Conservation (phyloP, 2,113 vertebrate species). For the Myocastor coypus region DNA sequence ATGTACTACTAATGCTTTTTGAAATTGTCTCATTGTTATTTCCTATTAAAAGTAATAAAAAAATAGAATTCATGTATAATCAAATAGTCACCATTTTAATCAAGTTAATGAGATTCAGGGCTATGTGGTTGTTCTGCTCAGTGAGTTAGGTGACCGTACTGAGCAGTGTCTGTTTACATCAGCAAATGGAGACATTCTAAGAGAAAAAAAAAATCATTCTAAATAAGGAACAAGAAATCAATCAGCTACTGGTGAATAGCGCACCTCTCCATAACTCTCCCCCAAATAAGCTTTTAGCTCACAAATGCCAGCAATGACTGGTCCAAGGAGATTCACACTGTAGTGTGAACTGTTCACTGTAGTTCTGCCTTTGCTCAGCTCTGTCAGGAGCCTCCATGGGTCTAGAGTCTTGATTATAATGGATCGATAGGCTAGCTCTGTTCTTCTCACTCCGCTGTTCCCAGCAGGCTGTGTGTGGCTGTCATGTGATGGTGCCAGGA, state of each 20-base stretch:
- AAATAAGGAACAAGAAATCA: background rate
- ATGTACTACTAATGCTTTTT: no score
- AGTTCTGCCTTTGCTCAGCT: background rate
- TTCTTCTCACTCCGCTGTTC: background rate
- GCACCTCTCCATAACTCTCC: background rate
- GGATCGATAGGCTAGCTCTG: background rate
- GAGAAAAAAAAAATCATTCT: background rate
- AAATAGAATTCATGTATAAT: background rate
- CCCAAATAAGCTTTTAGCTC: background rate
- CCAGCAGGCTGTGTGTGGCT: background rate
- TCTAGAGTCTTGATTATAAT: no score
- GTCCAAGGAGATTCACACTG: rapidly evolving
- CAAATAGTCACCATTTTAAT: background rate
- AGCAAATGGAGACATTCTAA: background rate
- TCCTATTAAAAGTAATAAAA: no score
- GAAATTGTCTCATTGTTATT: no score
- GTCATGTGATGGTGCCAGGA: background rate
- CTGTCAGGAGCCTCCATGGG: background rate
- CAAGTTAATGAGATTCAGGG: background rate
- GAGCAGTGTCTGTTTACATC: background rate
- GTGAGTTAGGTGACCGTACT: background rate
- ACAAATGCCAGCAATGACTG: rapidly evolving
- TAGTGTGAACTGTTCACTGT: no score
- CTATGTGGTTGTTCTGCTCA: background rate
- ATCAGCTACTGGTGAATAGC: no score